These are phyloP conservation scores for Oostethus manadensis DNA, from an alignment of 2,113 vertebrate species.

Conservation along the genomic window DNA sequence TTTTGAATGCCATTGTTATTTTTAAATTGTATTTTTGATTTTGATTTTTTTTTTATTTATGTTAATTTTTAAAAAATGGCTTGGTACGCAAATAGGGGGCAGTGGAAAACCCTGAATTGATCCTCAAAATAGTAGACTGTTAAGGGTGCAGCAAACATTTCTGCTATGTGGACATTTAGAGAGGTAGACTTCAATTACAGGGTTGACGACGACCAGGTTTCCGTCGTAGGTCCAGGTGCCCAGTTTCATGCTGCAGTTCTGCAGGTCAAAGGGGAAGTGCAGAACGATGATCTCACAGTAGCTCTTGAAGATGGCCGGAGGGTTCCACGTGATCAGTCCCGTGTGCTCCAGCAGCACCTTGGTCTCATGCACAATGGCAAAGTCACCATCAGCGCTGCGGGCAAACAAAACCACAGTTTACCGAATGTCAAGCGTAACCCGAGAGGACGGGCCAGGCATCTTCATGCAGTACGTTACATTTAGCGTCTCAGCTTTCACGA, in stretches of 20 bases:
- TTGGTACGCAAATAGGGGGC: too few relatives aligned
- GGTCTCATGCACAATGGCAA: constrained; percentile 90
- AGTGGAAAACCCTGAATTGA: too few relatives aligned
- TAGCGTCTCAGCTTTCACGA: constrained; percentile 57
- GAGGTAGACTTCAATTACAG: too few relatives aligned
- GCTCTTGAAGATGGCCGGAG: constrained; percentile 94
- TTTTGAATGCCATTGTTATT: too few relatives aligned
- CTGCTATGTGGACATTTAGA: too few relatives aligned
- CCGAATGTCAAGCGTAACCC: too few relatives aligned
- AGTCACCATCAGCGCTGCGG: constrained; percentile 87
- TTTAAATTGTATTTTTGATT: too few relatives aligned
- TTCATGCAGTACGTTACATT: too few relatives aligned
- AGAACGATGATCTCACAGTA: constrained; percentile 96
- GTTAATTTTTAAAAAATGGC: too few relatives aligned
- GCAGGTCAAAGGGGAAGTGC: constrained; percentile 89
- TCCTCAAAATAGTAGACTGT: too few relatives aligned
- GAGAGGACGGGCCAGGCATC: not conserved
- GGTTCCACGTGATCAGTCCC: constrained; percentile 87
- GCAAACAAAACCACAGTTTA: constrained; percentile 20
- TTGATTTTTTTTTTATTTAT: too few relatives aligned
- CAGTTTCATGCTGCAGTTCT: constrained; percentile 97
- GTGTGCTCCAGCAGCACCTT: constrained; percentile 89
- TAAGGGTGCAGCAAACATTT: too few relatives aligned
- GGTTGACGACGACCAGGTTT: constrained; percentile 81
- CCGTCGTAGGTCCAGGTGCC: constrained; percentile 94